These are phyloP conservation scores for Notospermus geniculatus DNA, from an alignment of 1,140 invertebrate genomes.

Conservation along the genomic window DNA sequence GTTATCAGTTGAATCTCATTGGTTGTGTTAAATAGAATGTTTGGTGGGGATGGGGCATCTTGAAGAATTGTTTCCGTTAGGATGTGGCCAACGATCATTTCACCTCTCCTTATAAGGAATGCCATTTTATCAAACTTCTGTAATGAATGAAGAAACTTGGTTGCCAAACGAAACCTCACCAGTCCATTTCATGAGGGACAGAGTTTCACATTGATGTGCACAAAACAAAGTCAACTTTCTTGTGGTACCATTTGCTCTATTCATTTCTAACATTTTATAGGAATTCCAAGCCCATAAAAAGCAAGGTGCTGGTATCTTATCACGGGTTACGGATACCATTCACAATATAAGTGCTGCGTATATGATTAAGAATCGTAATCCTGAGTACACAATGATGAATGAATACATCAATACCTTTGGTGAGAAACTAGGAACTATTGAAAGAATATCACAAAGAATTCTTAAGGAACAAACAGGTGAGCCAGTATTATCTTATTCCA, in stretches of 20 bases:
- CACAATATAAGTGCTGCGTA: conserved; percentile 63
- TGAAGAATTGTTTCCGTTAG: background rate
- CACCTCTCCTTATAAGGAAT: no score
- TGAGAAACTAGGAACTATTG: conserved; percentile 67
- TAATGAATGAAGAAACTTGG: no score
- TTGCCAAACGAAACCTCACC: no score
- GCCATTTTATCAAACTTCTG: no score
- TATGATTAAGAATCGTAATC: conserved; percentile 62
- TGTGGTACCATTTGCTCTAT: background rate
- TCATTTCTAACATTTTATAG: conserved; percentile 49
- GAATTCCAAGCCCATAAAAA: conserved; percentile 68
- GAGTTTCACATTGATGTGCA: no score
- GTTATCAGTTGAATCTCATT: no score
- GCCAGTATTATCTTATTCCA: no score
- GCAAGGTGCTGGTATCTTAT: conserved; percentile 61
- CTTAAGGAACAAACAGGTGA: conserved; percentile 68
- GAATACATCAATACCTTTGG: conserved; percentile 65
- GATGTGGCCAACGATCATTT: background rate
- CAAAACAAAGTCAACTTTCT: background rate
- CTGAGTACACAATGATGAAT: conserved; percentile 67
- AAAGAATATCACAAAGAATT: conserved; percentile 67
- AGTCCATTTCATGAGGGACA: no score
- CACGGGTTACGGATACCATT: conserved; percentile 63
- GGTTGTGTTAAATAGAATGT: no score
- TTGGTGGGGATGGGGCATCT: no score